Evolutionary conservation across 2,888 invertebrate genomes (phyloP).

Genomic region (Rhopalosiphum nymphaeae): DNA sequence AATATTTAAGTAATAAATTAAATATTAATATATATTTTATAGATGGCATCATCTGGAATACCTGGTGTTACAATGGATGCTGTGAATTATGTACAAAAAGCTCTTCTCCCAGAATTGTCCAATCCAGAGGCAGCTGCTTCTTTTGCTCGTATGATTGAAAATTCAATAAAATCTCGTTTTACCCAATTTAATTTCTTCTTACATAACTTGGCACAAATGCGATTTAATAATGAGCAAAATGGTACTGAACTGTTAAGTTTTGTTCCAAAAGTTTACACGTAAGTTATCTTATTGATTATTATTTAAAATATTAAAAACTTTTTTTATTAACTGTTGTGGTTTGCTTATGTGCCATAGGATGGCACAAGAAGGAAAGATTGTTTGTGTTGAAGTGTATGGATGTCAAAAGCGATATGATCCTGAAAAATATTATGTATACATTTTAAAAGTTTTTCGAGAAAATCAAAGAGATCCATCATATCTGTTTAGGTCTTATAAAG

Average conservation of each 20-base stretch:
- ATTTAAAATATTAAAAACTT: constrained; percentile 15
- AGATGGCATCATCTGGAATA: constrained; percentile 94
- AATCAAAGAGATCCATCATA: constrained; percentile 88
- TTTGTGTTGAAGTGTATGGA: constrained; percentile 85
- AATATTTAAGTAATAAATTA: constrained; percentile 1
- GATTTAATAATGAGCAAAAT: constrained; percentile 88
- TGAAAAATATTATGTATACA: constrained; percentile 97
- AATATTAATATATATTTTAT: constrained; percentile 33
- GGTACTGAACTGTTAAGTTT: constrained; percentile 88
- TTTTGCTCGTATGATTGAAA: constrained; percentile 95
- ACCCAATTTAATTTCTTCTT: constrained; percentile 98
- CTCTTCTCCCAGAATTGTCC: constrained; percentile 87
- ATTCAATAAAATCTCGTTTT: constrained; percentile 91
- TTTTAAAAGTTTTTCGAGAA: constrained; percentile 85
- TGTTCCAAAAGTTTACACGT: constrained; percentile 94
- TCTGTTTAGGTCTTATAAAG: constrained; percentile 94
- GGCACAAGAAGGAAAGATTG: constrained; percentile 90
- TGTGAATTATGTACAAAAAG: constrained; percentile 91
- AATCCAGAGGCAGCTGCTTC: constrained; percentile 97
- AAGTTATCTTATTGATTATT: constrained; percentile 70
- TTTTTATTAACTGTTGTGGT: constrained; percentile 35
- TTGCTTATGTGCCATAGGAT: constrained; percentile 73
- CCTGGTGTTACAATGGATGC: constrained; percentile 92
- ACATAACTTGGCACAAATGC: constrained; percentile 94
- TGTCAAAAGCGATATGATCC: constrained; percentile 97